Conservation (phyloP, 2,888 invertebrate species). For the Cylindroiulus punctatus region DNA sequence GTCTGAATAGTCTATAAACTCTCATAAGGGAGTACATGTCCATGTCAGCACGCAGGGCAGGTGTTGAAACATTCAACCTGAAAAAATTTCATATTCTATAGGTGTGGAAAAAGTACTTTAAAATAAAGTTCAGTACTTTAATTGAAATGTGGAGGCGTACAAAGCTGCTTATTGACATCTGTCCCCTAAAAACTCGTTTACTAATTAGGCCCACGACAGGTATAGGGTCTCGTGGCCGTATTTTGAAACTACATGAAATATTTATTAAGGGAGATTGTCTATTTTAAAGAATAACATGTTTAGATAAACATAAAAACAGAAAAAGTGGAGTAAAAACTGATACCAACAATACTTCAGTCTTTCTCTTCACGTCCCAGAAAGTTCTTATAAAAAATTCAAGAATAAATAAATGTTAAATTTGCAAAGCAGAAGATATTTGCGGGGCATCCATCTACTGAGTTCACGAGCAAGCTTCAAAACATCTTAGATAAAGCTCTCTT, state of each 20-base stretch:
- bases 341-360: too few species aligned
- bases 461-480: too few species aligned
- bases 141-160: neutral
- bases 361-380: neutral
- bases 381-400: too few species aligned
- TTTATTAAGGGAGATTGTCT: neutral
- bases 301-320: neutral
- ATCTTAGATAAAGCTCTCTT: too few species aligned
- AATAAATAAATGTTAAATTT: neutral
- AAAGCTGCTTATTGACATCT: neutral
- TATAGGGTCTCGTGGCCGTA: neutral
- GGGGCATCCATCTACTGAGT: too few species aligned
- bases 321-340: too few species aligned
- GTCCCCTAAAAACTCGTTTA: neutral
- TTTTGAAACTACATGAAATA: neutral
- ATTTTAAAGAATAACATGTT: neutral
- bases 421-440: too few species aligned
- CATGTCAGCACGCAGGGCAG: neutral
- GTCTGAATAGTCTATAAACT: too few species aligned
- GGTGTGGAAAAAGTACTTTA: neutral
- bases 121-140: neutral
- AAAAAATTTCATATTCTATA: neutral
- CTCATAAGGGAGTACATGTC: too few species aligned
- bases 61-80: neutral
- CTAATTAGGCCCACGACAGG: neutral